phyloP scores from a whole-genome alignment of 2,797 vertebrate genomes.

The Bucorvus abyssinicus region DNA sequence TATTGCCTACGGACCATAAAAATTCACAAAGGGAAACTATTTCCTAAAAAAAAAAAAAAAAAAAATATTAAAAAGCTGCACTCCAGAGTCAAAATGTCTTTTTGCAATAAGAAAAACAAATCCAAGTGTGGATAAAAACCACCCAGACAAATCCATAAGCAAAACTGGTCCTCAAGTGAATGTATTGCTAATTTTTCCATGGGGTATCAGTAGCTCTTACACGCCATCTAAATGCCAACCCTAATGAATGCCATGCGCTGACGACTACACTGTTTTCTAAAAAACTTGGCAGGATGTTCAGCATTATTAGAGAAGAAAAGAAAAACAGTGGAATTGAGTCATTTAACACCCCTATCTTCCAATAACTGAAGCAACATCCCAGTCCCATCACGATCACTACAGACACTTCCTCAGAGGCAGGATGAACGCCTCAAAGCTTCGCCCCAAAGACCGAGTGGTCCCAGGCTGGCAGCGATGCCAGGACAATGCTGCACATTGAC shows the following conservation, averaged over 20 bases:
- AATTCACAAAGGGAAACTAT: neutral
- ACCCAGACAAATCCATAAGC: neutral
- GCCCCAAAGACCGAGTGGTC: accelerated
- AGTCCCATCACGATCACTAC: neutral
- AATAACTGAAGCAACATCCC: neutral
- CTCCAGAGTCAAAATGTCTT: neutral
- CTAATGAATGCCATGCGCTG: neutral
- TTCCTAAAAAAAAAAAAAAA: neutral
- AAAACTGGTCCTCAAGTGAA: neutral
- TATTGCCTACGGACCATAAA: neutral
- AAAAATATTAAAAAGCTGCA: neutral
- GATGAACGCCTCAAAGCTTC: neutral
- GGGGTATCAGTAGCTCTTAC: neutral
- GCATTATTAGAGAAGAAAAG: neutral
- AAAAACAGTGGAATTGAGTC: neutral
- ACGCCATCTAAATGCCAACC: neutral
- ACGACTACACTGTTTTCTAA: neutral
- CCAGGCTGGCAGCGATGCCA: neutral
- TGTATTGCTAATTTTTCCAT: neutral
- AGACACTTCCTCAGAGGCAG: neutral
- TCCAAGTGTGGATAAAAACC: neutral
- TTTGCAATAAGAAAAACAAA: neutral
- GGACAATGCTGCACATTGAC: neutral
- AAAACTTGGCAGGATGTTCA: neutral
- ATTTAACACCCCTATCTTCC: neutral